Conservation (phyloP, 2,797 vertebrate species). For the Sphaeramia orbicularis region DNA sequence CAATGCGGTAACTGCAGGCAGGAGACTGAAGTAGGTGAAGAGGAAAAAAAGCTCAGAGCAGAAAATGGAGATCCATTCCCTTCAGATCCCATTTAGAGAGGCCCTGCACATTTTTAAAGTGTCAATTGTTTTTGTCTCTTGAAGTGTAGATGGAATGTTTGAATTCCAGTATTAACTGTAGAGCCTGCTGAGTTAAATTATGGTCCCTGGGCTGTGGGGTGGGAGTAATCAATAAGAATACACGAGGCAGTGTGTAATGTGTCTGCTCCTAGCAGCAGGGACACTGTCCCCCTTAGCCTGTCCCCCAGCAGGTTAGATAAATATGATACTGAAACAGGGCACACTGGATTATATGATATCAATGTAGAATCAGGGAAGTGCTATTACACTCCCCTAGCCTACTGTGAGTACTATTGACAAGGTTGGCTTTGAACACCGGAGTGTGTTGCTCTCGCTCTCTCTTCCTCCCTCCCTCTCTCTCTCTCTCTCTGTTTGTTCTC, state of each 20-base stretch:
- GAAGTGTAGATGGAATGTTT: constrained; percentile 89
- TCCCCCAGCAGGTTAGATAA: constrained; percentile 98
- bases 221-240: constrained; percentile 98
- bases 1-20: constrained; percentile 38
- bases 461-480: constrained; percentile 51
- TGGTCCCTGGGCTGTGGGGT: constrained; percentile 92
- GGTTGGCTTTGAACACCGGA: constrained; percentile 84
- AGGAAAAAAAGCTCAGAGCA: constrained; percentile 48
- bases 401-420: constrained; percentile 97
- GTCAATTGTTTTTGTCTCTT: constrained; percentile 88
- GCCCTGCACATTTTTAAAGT: constrained; percentile 85
- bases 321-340: constrained; percentile 95
- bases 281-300: constrained; percentile 90
- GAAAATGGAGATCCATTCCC: constrained; percentile 78
- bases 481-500: constrained; percentile 11
- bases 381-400: constrained; percentile 94
- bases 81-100: constrained; percentile 85
- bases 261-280: constrained; percentile 93
- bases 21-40: constrained; percentile 40
- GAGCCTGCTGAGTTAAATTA: constrained; percentile 99
- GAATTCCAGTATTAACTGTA: constrained; percentile 88
- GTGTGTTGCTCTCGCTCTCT: constrained; percentile 71
- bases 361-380: constrained; percentile 94
- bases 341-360: constrained; percentile 94
- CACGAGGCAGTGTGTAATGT: constrained; percentile 94